Evolutionary conservation across 1,140 invertebrate species (phyloP), one percentile per base, ranked within the genome.

Genomic region (Brachionus sp.): DNA sequence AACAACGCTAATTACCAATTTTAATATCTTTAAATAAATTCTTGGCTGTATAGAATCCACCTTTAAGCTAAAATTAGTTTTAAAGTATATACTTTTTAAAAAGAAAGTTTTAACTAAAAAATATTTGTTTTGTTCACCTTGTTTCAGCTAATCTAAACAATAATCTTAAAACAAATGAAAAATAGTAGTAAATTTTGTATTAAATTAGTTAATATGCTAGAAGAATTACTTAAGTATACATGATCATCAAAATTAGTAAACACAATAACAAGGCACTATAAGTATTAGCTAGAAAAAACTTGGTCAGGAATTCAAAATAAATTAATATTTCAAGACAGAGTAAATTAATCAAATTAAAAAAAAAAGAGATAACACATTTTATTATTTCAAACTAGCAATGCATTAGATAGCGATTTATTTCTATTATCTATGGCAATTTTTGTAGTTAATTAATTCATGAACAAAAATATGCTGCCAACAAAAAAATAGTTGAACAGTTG

Each of bases 121-220:
- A 25, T 57, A 57, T 57, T 57, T 57, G 50, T 57, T 57, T 57
- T 57, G 9, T 23, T 57, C 50, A 57, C 50, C 50, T 57, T 57
- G 50, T 57, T 19, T n/a, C 50, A 57, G 50, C 50, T 57, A 57
- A 57, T 57, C 50, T 57, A 57, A 57, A 57, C 50, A 57, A 57
- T 57, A 57, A 57, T 57, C 50, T 57, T 57, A 57, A 57, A 57
- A 57, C 50, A 57, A 57, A 57, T 57, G 50, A 57, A 57, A 57
- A 57, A 50, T n/a, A 57, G 19, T 57, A 19, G 50, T 57, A 57
- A 57, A 57, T 57, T 57, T 57, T 57, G 5, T 19, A 57, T 57
- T 57, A 57, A 57, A 57, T 19, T 57, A 25, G 50, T 5, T 57
- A 57, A 57, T 57, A 57, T 57, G 50, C 16, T 57, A 57, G 19